Conservation (phyloP, 2,113 vertebrate genomes). For the Anarrhichthys ocellatus region DNA sequence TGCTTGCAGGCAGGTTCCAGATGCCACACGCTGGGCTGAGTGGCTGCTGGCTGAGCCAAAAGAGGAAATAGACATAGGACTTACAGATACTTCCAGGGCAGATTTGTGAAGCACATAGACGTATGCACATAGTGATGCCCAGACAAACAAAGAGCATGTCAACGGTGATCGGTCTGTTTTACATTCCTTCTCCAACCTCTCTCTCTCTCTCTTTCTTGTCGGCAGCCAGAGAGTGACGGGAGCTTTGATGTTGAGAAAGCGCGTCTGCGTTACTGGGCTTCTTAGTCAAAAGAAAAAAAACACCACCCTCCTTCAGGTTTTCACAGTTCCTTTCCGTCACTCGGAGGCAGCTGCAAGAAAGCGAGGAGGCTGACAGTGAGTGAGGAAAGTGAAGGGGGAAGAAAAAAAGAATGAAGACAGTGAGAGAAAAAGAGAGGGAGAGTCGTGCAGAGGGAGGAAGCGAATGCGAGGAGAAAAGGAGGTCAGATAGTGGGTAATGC, state of each 20-base stretch:
- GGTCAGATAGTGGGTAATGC: conserved; percentile 62
- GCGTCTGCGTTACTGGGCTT: conserved; percentile 28
- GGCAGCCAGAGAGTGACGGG: conserved; percentile 46
- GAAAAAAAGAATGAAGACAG: background rate
- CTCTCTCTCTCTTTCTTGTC: conserved; percentile 43
- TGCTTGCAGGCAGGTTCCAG: conserved; percentile 51
- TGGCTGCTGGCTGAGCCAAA: conserved; percentile 36
- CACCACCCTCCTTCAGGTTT: conserved; percentile 51
- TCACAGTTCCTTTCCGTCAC: conserved; percentile 47
- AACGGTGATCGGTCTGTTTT: conserved; percentile 27
- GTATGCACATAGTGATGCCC: conserved; percentile 4
- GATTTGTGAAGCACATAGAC: conserved; percentile 18
- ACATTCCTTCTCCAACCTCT: conserved; percentile 32
- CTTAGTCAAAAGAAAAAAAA: conserved; percentile 28
- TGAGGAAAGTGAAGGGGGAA: conserved; percentile 15
- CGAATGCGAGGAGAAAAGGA: conserved; percentile 61
- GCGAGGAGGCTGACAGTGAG: conserved; percentile 35
- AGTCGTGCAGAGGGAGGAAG: conserved; percentile 13
- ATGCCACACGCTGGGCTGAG: conserved; percentile 58
- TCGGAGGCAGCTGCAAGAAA: conserved; percentile 49
- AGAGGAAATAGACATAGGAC: conserved; percentile 35
- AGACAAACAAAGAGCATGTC: conserved; percentile 24
- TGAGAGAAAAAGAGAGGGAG: background rate
- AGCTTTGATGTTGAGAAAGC: conserved; percentile 53
- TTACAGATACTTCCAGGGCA: conserved; percentile 7